phyloP scores from a whole-genome alignment of 2,888 invertebrate species.

The Dolichomitus sp. region DNA sequence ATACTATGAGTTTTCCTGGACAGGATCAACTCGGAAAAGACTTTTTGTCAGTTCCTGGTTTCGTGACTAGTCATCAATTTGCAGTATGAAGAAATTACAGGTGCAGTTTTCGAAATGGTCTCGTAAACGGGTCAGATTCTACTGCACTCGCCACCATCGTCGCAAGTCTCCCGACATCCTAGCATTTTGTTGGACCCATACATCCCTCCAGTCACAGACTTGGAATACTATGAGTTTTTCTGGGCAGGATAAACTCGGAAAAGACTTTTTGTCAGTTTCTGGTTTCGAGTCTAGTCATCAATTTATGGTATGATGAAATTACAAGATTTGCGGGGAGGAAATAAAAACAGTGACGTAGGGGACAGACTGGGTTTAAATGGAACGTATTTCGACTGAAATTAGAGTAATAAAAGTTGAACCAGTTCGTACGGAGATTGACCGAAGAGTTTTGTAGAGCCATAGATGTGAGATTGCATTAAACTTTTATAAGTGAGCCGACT shows the following conservation, averaged over 20 bases:
- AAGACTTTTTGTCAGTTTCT: neutral
- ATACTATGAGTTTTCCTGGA: slow-evolving; percentile 4
- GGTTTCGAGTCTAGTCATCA: neutral
- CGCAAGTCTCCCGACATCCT: too few relatives aligned
- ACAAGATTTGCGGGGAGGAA: neutral
- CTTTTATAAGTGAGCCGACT: slow-evolving; percentile 48
- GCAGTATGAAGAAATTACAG: too few relatives aligned
- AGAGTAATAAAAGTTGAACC: slow-evolving; percentile 41
- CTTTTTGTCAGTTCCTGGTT: too few relatives aligned
- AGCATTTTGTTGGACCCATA: too few relatives aligned
- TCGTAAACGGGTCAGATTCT: too few relatives aligned
- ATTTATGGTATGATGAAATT: slow-evolving; percentile 29
- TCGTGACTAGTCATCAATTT: too few relatives aligned
- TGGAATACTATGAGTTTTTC: too few relatives aligned
- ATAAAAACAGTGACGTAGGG: neutral
- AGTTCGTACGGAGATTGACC: slow-evolving; percentile 18
- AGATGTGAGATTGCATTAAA: slow-evolving; percentile 59
- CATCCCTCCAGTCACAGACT: too few relatives aligned
- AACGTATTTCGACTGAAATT: slow-evolving; percentile 54
- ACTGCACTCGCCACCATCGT: too few relatives aligned
- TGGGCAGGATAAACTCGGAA: too few relatives aligned
- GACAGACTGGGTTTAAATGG: slow-evolving; percentile 7
- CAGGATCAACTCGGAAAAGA: neutral
- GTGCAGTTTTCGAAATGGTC: too few relatives aligned
- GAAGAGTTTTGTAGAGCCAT: slow-evolving; percentile 51